These are phyloP conservation scores for Holacanthus passer DNA, from an alignment of 2,113 vertebrate genomes.

Conservation along the genomic window DNA sequence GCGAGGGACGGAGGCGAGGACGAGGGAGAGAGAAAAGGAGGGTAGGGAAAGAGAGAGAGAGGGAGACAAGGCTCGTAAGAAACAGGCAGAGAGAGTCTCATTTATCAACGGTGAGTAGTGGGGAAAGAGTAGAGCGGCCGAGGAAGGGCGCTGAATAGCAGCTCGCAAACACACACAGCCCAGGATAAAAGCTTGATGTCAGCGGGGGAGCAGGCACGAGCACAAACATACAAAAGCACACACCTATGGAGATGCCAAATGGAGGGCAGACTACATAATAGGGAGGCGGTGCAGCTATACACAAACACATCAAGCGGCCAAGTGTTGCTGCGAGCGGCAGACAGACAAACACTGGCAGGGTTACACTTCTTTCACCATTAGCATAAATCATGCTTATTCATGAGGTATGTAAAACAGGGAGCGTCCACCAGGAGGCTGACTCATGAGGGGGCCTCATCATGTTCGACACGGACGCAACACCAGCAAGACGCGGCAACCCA, in stretches of 20 bases:
- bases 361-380: slow-evolving; percentile 66
- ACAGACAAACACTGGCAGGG: slow-evolving; percentile 69
- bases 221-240: slow-evolving; percentile 60
- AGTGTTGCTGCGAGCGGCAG: slow-evolving; percentile 63
- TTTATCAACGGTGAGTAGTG: slow-evolving; percentile 64
- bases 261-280: slow-evolving; percentile 59
- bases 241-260: slow-evolving; percentile 70
- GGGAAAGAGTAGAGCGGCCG: slow-evolving; percentile 44
- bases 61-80: slow-evolving; percentile 47
- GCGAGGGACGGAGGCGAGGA: slow-evolving; percentile 26
- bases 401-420: slow-evolving; percentile 76
- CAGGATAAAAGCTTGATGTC: slow-evolving; percentile 45
- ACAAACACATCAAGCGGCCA: slow-evolving; percentile 70
- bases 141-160: slow-evolving; percentile 65
- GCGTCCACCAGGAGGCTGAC: slow-evolving; percentile 71
- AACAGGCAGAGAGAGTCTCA: slow-evolving; percentile 55
- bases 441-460: slow-evolving; percentile 44
- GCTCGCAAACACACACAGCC: slow-evolving; percentile 45
- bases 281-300: slow-evolving; percentile 58
- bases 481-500: slow-evolving; percentile 34
- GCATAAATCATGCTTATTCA: slow-evolving; percentile 81
- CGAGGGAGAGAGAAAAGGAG: background rate
- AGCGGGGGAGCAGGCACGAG: slow-evolving; percentile 33
- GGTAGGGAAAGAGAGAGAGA: slow-evolving; percentile 7
- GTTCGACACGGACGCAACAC: slow-evolving; percentile 64